A percentile compares a stretch with the other conserved stretches of the same genome.
Conservation (phyloP, 2,797 vertebrate genomes). For the Epinephelus malabaricus region DNA sequence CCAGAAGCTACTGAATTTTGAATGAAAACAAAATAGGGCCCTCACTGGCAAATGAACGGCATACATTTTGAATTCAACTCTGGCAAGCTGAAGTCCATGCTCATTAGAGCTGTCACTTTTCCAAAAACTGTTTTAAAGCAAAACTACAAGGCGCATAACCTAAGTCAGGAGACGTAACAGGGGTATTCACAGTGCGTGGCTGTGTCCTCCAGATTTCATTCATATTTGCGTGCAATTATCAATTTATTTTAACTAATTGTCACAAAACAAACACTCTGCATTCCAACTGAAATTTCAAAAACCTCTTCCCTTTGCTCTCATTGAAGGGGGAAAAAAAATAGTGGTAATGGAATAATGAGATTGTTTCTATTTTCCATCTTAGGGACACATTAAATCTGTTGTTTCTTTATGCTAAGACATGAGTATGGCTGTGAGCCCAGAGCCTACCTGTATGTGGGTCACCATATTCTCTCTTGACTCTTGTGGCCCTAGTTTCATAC, state of each 20-base stretch:
- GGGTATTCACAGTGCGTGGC: not conserved
- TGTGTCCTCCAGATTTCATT: conserved; percentile 3
- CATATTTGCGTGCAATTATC: conserved; percentile 2
- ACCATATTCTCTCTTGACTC: conserved; percentile 32
- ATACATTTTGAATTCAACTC: conserved; percentile 60
- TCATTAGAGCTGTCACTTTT: conserved; percentile 51
- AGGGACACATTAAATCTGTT: not conserved
- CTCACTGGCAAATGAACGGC: conserved; percentile 37
- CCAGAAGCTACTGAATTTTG: conserved; percentile 51
- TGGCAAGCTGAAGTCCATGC: conserved; percentile 46
- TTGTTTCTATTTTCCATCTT: not conserved
- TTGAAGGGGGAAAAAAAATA: not conserved
- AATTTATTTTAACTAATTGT: conserved; percentile 24
- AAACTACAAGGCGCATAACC: conserved; percentile 22
- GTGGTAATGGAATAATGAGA: not conserved
- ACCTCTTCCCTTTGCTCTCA: not conserved
- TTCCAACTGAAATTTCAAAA: not conserved
- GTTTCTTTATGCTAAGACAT: not conserved
- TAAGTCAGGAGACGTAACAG: conserved; percentile 13
- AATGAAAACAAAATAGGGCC: conserved; percentile 62
- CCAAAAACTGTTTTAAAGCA: conserved; percentile 43
- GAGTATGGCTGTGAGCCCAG: not conserved
- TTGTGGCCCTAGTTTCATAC: conserved; percentile 1
- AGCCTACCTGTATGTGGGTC: conserved; percentile 26
- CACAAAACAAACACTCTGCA: conserved; percentile 1